Base-by-base conservation (phyloP, 2,113 vertebrate species). In the Ailurus styani region DNA sequence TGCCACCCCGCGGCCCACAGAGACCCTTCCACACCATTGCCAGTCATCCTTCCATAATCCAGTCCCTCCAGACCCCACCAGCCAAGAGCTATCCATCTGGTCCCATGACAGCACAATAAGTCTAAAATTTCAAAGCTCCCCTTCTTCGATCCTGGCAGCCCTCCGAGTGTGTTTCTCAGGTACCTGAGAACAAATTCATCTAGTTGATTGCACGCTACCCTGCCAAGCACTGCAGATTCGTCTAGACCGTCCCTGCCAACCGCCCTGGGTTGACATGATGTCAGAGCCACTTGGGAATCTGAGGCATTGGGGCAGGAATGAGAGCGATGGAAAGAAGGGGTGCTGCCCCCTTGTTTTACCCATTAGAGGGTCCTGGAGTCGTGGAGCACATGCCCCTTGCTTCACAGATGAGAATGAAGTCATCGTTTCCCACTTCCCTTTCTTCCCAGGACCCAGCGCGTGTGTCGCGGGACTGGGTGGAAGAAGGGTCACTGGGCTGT, bases 161-260 rank as follows among this genome's bases (percentile, higher is more conserved):
- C 37, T 25, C 17, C 6, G n/a, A 14, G 21, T 6, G 1, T 17
- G 18, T 66, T 82, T 37, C n/a, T 31, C 25, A 31, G 8, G n/a
- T 25, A 4, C 20, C 42, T 17, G 45, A 72, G 57, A 60, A 42
- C 45, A 83, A 7, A 10, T 31, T 50, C 17, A 6, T 47, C 20
- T 11, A 13, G 0, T 3, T 5, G 6, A 25, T 42, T 52, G 18
- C 8, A 0, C 4, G 0, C 34, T 7, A 5, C 7, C 3, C 79
- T 78, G 27, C 12, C 8, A 52, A 60, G n/a, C 40, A 23, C 31
- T 3, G 6, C 47, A 47, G 57, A 2, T 40, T 40, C 5, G 12
- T 40, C 31, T 60, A 29, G 79, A 42, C 42, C 11, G 66, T 7
- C 57, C 31, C 47, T 6, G 1, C 55, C 40, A 13, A 31, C 25